Conservation (phyloP, 1,140 invertebrate genomes). For the Cephus cinctus region DNA sequence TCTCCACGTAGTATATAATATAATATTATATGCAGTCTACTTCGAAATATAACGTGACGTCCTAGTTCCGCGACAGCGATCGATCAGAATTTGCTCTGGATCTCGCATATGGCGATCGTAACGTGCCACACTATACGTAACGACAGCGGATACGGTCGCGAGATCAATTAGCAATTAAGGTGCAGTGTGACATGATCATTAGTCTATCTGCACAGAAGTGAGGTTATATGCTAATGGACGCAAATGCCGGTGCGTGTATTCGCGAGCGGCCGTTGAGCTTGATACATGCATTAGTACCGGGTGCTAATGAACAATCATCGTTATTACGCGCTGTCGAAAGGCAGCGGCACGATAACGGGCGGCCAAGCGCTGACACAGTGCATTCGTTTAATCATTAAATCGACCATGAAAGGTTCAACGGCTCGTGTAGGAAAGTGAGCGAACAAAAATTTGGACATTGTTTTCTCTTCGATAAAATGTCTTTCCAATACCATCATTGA, state of each 20-base stretch:
- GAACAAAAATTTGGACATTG: too few species aligned
- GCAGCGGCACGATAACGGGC: neutral
- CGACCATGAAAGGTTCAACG: conserved; percentile 15
- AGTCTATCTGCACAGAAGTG: conserved; percentile 21
- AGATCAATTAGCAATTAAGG: conserved; percentile 43
- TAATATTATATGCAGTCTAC: too few species aligned
- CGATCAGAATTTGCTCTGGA: too few species aligned
- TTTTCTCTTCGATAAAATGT: too few species aligned
- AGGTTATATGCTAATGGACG: conserved; percentile 24
- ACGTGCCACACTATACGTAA: too few species aligned
- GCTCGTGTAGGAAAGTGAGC: too few species aligned
- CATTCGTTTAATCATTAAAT: conserved; percentile 11
- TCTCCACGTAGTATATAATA: too few species aligned
- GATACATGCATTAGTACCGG: conserved; percentile 21
- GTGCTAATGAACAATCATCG: conserved; percentile 25
- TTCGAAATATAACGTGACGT: too few species aligned
- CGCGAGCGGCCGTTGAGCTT: neutral
- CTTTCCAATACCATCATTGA: too few species aligned
- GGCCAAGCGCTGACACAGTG: conserved; percentile 2
- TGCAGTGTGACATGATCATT: conserved; percentile 32
- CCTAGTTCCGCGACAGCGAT: too few species aligned
- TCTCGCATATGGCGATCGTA: too few species aligned
- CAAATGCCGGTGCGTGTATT: neutral
- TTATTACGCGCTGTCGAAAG: conserved; percentile 15
- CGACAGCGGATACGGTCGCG: conserved; percentile 15